Conservation (phyloP, 2,113 vertebrate species). For the Anser cygnoides region DNA sequence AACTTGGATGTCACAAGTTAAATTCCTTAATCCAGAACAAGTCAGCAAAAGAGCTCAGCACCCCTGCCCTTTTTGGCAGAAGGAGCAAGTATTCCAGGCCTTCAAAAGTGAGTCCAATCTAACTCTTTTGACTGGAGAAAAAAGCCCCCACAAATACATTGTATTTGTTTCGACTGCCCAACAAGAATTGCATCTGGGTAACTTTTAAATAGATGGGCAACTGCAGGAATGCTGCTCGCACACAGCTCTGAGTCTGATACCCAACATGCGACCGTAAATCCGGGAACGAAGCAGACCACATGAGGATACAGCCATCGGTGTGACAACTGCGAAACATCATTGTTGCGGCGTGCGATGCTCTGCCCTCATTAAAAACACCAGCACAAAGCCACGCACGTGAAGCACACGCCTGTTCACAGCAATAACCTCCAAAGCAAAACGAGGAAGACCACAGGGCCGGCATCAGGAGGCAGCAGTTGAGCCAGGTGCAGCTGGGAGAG, state of each 20-base stretch:
- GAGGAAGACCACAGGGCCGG: not conserved
- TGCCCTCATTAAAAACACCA: slow-evolving; percentile 13
- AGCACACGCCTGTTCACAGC: slow-evolving; percentile 42
- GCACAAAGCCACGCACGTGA: not conserved
- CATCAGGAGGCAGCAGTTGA: fast-evolving
- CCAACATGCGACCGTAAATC: not conserved
- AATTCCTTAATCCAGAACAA: not conserved
- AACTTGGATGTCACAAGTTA: not conserved
- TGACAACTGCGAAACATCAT: not conserved
- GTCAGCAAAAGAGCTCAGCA: not conserved
- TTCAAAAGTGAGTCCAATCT: not conserved
- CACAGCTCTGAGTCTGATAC: not conserved
- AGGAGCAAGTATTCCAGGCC: not conserved
- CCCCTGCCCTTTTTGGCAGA: not conserved
- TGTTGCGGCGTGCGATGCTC: not conserved
- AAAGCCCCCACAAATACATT: not conserved
- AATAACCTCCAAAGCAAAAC: slow-evolving; percentile 14
- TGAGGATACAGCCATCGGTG: not conserved
- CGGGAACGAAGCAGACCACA: not conserved
- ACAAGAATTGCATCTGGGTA: not conserved
- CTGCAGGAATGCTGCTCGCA: fast-evolving
- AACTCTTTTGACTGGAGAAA: not conserved
- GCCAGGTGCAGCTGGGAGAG: not conserved
- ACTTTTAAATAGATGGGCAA: not conserved
- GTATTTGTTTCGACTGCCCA: not conserved